A percentile compares a stretch with the other conserved stretches of the same genome.
These are phyloP conservation scores for Microtus pennsylvanicus DNA, from an alignment of 2,113 vertebrate genomes.

Conservation along the genomic window DNA sequence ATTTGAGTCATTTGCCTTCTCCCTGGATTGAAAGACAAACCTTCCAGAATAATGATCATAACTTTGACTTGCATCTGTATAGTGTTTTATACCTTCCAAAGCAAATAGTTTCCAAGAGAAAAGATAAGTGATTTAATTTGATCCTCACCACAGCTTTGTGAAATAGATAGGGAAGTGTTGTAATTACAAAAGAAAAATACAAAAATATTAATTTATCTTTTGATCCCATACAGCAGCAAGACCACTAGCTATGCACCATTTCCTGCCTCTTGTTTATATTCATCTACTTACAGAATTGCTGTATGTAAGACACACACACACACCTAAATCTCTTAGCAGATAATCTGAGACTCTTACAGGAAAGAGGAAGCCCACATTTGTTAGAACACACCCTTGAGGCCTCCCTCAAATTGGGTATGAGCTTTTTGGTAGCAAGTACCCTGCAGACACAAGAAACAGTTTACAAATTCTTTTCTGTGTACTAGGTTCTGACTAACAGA, in stretches of 20 bases:
- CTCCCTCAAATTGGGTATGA: neutral
- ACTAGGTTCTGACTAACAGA: neutral
- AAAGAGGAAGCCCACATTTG: neutral
- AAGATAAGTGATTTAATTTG: slow-evolving; percentile 31
- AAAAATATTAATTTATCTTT: neutral
- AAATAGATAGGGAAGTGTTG: slow-evolving; percentile 5
- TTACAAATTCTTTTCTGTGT: neutral
- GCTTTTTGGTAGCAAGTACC: neutral
- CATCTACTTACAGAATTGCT: neutral
- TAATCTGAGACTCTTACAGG: neutral
- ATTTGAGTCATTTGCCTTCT: neutral
- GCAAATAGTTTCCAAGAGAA: neutral
- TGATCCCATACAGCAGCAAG: neutral
- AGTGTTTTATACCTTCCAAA: slow-evolving; percentile 48
- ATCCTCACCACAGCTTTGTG: neutral
- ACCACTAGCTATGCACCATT: neutral
- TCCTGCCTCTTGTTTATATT: neutral
- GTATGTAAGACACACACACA: neutral
- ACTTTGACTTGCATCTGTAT: slow-evolving; percentile 28
- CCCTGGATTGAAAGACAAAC: neutral
- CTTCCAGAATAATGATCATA: slow-evolving; percentile 46
- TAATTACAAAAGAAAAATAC: slow-evolving; percentile 8
- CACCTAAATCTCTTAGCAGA: neutral
- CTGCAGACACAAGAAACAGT: neutral
- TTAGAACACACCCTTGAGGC: neutral